Conservation (phyloP, 2,888 invertebrate genomes). For the Pandemis cinnamomeana region DNA sequence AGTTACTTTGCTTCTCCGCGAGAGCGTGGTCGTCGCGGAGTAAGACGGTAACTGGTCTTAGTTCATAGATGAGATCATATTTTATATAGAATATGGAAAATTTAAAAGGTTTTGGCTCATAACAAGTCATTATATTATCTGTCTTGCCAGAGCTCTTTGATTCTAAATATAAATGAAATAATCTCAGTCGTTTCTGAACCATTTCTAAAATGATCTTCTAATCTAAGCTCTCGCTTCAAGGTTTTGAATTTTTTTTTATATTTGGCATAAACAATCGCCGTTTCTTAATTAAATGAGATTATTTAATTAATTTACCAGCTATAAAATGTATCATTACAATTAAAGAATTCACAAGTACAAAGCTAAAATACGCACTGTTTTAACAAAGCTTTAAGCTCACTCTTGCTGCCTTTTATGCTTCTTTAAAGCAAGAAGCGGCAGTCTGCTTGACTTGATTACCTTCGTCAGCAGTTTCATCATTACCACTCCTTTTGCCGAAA, state of each 20-base stretch:
- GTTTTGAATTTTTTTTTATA: not conserved
- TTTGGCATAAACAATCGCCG: not conserved
- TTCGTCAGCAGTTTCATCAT: conserved; percentile 66
- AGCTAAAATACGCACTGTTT: not conserved
- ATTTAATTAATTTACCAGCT: conserved; percentile 1
- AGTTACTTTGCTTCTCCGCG: no score
- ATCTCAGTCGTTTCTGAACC: not conserved
- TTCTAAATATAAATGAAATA: not conserved
- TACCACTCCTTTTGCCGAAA: conserved; percentile 75
- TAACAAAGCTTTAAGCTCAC: not conserved
- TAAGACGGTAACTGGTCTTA: no score
- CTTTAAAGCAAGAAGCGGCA: conserved; percentile 13
- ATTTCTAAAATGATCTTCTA: not conserved
- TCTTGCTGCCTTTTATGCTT: not conserved
- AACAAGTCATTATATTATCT: not conserved
- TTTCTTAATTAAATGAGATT: not conserved
- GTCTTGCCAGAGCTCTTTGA: not conserved
- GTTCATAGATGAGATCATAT: not conserved
- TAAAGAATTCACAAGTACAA: not conserved
- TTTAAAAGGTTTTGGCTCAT: not conserved
- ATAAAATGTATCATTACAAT: not conserved
- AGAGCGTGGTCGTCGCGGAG: no score
- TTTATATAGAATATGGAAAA: not conserved
- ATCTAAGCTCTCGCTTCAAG: not conserved
- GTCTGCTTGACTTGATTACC: conserved; percentile 58